Evolutionary conservation across 2,888 invertebrate species (phyloP).

Genomic region (Deilephila elpenor): DNA sequence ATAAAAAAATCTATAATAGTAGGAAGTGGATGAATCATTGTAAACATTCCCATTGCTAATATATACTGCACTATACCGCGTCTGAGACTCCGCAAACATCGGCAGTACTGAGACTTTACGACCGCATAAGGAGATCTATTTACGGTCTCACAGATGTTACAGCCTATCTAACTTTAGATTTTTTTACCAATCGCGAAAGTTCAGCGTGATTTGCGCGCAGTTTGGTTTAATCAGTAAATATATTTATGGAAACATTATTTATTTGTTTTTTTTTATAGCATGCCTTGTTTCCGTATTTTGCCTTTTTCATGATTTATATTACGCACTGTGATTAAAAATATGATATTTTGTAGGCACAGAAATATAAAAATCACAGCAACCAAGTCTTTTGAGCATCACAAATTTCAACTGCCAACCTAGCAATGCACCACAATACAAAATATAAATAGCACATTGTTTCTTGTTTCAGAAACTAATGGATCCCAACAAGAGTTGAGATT

Average conservation of each 20-base stretch:
- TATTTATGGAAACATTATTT: too few relatives aligned
- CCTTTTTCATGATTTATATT: too few relatives aligned
- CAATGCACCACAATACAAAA: background rate
- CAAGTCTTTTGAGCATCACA: too few relatives aligned
- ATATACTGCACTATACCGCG: background rate
- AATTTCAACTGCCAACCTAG: too few relatives aligned
- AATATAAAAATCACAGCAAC: too few relatives aligned
- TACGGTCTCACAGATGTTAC: conserved; percentile 65
- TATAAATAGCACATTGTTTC: conserved; percentile 35
- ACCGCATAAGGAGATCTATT: conserved; percentile 61
- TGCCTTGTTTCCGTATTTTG: too few relatives aligned
- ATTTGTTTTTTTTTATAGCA: too few relatives aligned
- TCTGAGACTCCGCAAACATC: background rate
- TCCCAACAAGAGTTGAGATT: conserved; percentile 72
- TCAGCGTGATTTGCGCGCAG: background rate
- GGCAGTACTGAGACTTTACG: conserved; percentile 56
- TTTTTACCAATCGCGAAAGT: background rate
- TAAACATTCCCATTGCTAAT: background rate
- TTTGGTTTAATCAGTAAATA: too few relatives aligned
- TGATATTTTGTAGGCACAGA: too few relatives aligned
- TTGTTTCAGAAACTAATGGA: conserved; percentile 82
- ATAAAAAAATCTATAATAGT: too few relatives aligned
- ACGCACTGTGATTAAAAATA: too few relatives aligned
- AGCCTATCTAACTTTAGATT: conserved; percentile 31
- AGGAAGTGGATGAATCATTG: background rate